These are phyloP conservation scores for Cheilosia urbana DNA, from an alignment of 2,888 invertebrate genomes.

Conservation along the genomic window DNA sequence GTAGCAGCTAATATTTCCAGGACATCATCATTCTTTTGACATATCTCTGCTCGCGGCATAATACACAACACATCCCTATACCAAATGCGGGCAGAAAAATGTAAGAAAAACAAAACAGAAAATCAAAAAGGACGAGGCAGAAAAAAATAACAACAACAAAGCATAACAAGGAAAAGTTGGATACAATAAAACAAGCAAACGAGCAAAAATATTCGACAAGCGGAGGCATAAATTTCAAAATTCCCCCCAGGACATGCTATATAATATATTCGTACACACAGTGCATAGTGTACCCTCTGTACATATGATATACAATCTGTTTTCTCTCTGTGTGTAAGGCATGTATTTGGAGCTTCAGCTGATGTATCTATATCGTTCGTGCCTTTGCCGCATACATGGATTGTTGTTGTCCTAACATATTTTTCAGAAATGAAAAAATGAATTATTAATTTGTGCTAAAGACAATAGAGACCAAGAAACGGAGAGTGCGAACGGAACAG, in stretches of 20 bases:
- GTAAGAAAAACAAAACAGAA: not conserved
- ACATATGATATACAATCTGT: conserved; percentile 4
- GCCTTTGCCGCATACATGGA: not conserved
- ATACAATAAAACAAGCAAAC: conserved; percentile 66
- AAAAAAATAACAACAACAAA: conserved; percentile 22
- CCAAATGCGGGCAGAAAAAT: not conserved
- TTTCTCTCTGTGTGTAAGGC: conserved; percentile 18
- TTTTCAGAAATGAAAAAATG: conserved; percentile 73
- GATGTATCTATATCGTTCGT: conserved; percentile 16
- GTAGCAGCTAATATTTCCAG: conserved; percentile 72
- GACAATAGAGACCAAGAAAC: conserved; percentile 53
- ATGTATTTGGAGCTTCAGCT: conserved; percentile 12
- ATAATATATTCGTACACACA: conserved; percentile 7
- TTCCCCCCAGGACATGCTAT: conserved; percentile 58
- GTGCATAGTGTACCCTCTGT: conserved; percentile 20
- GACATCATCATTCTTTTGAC: conserved; percentile 74
- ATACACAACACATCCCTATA: not conserved
- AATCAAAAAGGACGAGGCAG: not conserved
- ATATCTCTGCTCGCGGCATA: conserved; percentile 63
- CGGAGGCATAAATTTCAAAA: conserved; percentile 74
- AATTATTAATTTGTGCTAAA: conserved; percentile 74
- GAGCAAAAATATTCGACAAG: conserved; percentile 73
- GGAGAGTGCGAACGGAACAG: conserved; percentile 16
- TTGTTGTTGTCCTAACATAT: conserved; percentile 67
- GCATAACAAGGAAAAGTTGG: conserved; percentile 57